Conservation (phyloP, 2,797 vertebrate species). For the Pangasius krempfi region DNA sequence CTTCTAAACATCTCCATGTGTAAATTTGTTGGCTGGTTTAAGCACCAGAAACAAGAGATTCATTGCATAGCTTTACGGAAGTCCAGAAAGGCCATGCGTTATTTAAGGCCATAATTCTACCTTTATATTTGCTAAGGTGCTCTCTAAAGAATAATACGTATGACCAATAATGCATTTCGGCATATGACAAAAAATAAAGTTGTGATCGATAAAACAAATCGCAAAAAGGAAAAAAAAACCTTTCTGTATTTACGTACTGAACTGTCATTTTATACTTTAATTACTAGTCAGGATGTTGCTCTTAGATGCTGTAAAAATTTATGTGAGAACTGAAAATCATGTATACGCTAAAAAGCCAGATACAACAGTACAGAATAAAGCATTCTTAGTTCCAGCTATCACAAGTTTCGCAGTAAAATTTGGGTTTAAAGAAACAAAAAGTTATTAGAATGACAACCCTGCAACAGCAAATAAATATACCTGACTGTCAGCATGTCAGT, state of each 20-base stretch:
- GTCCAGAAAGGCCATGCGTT: too few relatives aligned
- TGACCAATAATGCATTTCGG: background rate
- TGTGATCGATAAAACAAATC: background rate
- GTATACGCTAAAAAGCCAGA: background rate
- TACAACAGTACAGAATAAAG: background rate
- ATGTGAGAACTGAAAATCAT: background rate
- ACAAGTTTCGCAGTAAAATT: background rate
- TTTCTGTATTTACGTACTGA: background rate
- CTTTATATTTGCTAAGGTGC: background rate
- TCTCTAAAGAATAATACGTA: background rate
- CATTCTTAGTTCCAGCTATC: background rate
- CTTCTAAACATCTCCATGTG: conserved; percentile 40
- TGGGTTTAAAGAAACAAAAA: background rate
- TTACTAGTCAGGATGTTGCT: background rate
- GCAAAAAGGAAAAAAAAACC: background rate
- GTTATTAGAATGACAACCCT: background rate
- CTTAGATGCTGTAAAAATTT: background rate
- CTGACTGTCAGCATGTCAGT: background rate
- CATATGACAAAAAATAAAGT: background rate
- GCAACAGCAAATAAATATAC: conserved; percentile 17
- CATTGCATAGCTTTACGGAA: conserved; percentile 1
- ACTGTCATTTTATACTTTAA: background rate
- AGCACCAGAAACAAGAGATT: conserved; percentile 13
- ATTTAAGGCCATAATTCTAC: background rate
- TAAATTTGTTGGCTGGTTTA: conserved; percentile 24